Conservation (phyloP, 2,797 vertebrate species). For the Labroides dimidiatus region DNA sequence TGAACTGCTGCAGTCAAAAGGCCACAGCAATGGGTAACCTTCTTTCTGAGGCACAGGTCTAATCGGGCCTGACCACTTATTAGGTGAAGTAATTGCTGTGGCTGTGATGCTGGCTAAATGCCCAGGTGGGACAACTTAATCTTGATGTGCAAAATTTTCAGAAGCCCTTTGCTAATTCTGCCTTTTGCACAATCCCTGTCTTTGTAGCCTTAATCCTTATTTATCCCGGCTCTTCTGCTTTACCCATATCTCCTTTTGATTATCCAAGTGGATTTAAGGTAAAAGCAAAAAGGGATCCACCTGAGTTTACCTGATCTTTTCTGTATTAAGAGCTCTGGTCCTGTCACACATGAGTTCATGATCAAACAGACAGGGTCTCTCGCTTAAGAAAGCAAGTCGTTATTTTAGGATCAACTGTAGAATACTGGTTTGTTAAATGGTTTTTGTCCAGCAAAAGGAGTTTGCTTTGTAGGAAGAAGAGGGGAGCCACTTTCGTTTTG, state of each 20-base stretch:
- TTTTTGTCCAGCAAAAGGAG: constrained; percentile 1
- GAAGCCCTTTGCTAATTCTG: constrained; percentile 25
- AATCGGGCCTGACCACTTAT: constrained; percentile 5
- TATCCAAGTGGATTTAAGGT: constrained; percentile 45
- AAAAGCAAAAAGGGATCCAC: constrained; percentile 27
- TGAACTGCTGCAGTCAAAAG: neutral
- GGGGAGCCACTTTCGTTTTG: neutral
- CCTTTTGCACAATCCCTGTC: constrained; percentile 40
- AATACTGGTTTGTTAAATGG: constrained; percentile 9
- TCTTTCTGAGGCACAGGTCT: neutral
- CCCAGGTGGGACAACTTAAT: constrained; percentile 27
- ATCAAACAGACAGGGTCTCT: constrained; percentile 21
- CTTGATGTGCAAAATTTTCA: constrained; percentile 39
- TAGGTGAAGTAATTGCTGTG: constrained; percentile 7
- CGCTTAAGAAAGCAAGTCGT: neutral
- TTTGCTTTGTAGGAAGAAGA: neutral
- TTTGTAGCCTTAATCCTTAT: constrained; percentile 56
- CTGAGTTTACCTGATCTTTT: constrained; percentile 37
- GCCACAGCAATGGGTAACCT: neutral
- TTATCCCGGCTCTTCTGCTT: constrained; percentile 44
- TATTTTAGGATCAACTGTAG: neutral
- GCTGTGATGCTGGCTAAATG: constrained; percentile 20
- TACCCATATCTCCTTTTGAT: constrained; percentile 31
- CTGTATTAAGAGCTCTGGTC: constrained; percentile 8
- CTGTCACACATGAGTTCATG: neutral